Conservation (phyloP, 2,888 invertebrate genomes). For the Stenolophus ochropezus region DNA sequence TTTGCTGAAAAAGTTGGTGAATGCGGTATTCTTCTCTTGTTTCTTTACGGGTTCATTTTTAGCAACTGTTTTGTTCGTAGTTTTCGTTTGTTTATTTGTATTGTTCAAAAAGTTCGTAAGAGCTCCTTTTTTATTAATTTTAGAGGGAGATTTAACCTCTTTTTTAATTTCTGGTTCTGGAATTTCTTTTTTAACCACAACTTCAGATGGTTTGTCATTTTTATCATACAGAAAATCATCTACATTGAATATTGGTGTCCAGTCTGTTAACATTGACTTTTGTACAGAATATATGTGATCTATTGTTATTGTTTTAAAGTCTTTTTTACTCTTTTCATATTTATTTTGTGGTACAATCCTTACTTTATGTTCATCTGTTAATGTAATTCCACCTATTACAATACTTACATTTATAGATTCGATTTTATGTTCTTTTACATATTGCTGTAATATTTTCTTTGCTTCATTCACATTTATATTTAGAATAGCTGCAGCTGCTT, state of each 20-base stretch:
- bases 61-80: neutral
- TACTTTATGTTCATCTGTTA: conserved; percentile 21
- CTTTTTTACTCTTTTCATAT: conserved; percentile 28
- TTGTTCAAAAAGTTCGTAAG: conserved; percentile 34
- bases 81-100: conserved; percentile 25
- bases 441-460: conserved; percentile 23
- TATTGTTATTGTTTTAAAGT: conserved; percentile 40
- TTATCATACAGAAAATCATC: conserved; percentile 46
- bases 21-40: conserved; percentile 24
- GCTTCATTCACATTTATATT: conserved; percentile 33
- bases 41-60: neutral
- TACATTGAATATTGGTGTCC: conserved; percentile 26
- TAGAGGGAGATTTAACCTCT: neutral
- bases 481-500: conserved; percentile 43
- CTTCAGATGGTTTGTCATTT: neutral
- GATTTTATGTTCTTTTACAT: conserved; percentile 14
- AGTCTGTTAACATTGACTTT: conserved; percentile 40
- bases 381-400: conserved; percentile 40
- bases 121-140: conserved; percentile 33
- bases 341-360: conserved; percentile 35
- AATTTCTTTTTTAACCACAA: conserved; percentile 16
- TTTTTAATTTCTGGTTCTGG: neutral
- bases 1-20: conserved; percentile 25
- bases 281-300: conserved; percentile 50
- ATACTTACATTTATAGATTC: conserved; percentile 25